A percentile compares a stretch with the other conserved stretches of the same genome.
Conservation (phyloP, 2,113 vertebrate genomes). For the Pomatorhinus ruficollis region DNA sequence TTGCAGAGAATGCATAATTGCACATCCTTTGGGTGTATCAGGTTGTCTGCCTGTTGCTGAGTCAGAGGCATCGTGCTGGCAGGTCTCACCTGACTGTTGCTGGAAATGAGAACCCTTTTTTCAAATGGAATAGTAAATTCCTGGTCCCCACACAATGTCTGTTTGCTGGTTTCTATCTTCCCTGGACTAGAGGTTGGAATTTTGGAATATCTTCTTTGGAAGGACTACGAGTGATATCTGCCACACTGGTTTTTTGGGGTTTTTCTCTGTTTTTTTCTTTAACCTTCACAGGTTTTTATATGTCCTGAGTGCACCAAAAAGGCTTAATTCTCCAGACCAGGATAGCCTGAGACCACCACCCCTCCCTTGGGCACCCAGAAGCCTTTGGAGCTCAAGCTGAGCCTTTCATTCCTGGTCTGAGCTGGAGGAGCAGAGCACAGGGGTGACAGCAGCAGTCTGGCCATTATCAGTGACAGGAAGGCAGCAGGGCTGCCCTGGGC, state of each 20-base stretch:
- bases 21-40: not conserved
- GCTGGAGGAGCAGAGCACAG: not conserved
- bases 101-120: not conserved
- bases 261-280: not conserved
- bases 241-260: not conserved
- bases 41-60: not conserved
- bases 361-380: not conserved
- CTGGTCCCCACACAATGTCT: not conserved
- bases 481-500: not conserved
- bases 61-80: not conserved
- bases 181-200: not conserved
- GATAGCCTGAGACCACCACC: not conserved
- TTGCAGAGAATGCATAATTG: not conserved
- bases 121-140: not conserved
- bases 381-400: not conserved
- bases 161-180: not conserved
- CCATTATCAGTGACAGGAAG: rapidly evolving
- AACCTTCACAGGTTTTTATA: not conserved
- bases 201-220: not conserved
- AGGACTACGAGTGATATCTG: not conserved
- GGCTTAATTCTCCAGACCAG: not conserved
- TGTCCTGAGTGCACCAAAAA: not conserved
- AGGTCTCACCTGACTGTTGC: not conserved
- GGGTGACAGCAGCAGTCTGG: rapidly evolving
- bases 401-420: rapidly evolving